Conservation (phyloP, 2,888 invertebrate species). For the Phania funesta region DNA sequence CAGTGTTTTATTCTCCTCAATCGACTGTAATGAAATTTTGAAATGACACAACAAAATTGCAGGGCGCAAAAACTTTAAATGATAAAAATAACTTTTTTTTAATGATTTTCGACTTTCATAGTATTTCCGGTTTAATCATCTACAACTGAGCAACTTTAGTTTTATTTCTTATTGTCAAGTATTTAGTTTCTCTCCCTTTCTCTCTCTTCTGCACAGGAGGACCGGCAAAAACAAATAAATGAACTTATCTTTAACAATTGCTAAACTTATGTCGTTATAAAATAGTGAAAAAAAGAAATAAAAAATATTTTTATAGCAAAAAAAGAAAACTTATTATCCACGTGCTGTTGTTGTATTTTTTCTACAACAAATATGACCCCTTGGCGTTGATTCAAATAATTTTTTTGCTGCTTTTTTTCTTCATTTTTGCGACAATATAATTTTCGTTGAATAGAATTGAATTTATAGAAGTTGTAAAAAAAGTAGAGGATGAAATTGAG, state of each 20-base stretch:
- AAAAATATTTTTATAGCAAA: neutral
- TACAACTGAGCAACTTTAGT: constrained; percentile 30
- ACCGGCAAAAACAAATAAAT: constrained; percentile 50
- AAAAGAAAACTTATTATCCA: constrained; percentile 44
- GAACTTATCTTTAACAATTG: constrained; percentile 59
- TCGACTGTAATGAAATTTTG: neutral
- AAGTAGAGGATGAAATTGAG: neutral
- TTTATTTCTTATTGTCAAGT: constrained; percentile 41
- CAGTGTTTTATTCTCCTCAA: neutral
- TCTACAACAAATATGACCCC: constrained; percentile 43
- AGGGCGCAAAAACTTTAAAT: constrained; percentile 5
- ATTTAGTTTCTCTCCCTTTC: constrained; percentile 3
- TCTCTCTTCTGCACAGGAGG: neutral
- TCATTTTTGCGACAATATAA: constrained; percentile 8
- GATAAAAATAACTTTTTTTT: too few species aligned
- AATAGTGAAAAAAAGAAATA: constrained; percentile 34
- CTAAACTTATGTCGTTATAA: constrained; percentile 61
- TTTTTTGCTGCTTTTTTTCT: constrained; percentile 5
- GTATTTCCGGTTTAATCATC: constrained; percentile 50
- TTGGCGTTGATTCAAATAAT: constrained; percentile 63
- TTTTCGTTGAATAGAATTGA: constrained; percentile 44
- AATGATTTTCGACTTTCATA: constrained; percentile 46
- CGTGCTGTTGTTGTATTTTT: constrained; percentile 22
- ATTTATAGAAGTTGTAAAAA: constrained; percentile 28
- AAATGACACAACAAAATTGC: neutral